Percentiles rank a stretch among this genome's conserved stretches.
These are phyloP conservation scores for Notocelia uddmanniana DNA, from an alignment of 2,888 invertebrate species.

Conservation along the genomic window DNA sequence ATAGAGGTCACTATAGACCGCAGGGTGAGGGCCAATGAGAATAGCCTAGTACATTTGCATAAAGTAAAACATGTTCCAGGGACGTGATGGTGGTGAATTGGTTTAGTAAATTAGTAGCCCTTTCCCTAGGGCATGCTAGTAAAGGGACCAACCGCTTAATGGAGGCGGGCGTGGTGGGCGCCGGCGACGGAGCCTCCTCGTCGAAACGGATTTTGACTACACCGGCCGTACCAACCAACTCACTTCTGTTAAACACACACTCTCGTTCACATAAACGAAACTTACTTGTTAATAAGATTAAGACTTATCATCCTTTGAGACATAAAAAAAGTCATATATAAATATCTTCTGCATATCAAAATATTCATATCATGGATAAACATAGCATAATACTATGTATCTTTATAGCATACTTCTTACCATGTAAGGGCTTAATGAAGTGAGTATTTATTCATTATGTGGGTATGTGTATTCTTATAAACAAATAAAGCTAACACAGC, in stretches of 20 bases:
- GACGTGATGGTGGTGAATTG: constrained; percentile 16
- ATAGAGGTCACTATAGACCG: neutral
- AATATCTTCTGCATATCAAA: no score
- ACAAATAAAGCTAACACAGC: no score
- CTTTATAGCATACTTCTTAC: no score
- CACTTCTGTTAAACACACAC: constrained; percentile 85
- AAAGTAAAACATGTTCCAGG: constrained; percentile 8
- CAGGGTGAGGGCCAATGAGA: neutral
- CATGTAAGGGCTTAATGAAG: no score
- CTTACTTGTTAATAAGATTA: neutral
- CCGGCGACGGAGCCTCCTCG: constrained; percentile 81
- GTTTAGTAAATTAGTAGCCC: constrained; percentile 65
- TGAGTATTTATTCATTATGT: no score
- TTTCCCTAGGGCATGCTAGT: constrained; percentile 77
- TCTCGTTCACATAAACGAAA: constrained; percentile 44
- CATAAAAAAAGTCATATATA: no score
- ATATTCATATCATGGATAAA: no score
- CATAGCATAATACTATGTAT: no score
- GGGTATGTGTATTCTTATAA: no score
- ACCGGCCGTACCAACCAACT: constrained; percentile 87
- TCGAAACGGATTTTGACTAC: constrained; percentile 86
- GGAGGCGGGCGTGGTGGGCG: constrained; percentile 83
- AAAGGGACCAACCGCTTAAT: constrained; percentile 83
- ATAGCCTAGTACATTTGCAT: neutral
- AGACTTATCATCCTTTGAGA: no score